A percentile compares a stretch with the other conserved stretches of the same genome.
Conservation (phyloP, 2,797 vertebrate species). For the Ispidina picta region DNA sequence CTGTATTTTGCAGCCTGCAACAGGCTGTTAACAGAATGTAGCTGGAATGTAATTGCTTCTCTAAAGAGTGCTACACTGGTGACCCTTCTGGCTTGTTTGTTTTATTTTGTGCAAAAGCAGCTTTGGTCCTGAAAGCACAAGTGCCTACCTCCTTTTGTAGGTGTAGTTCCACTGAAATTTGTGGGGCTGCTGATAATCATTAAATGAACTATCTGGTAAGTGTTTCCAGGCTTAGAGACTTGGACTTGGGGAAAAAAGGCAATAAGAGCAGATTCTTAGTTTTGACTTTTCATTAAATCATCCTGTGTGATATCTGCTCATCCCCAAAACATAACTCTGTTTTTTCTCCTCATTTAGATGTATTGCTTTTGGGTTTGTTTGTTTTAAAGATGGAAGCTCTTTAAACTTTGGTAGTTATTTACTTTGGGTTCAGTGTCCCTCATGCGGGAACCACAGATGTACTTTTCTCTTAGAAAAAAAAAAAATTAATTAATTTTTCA, state of each 20-base stretch:
- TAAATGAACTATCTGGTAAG: conserved; percentile 27
- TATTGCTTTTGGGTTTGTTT: conserved; percentile 56
- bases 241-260: neutral
- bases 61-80: neutral
- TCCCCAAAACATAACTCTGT: neutral
- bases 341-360: conserved; percentile 28
- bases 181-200: neutral
- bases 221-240: conserved; percentile 20
- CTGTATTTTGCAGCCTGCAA: neutral
- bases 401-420: conserved; percentile 63
- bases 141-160: neutral
- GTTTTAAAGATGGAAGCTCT: conserved; percentile 53
- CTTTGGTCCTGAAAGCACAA: neutral
- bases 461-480: conserved; percentile 22
- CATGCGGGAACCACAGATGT: conserved; percentile 4
- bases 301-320: conserved; percentile 38
- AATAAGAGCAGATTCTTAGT: neutral
- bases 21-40: neutral
- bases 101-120: neutral
- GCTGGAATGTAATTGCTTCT: neutral
- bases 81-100: conserved; percentile 2
- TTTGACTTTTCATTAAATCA: conserved; percentile 14
- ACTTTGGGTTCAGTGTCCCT: conserved; percentile 57
- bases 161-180: neutral
- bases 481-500: conserved; percentile 42